phyloP scores from a whole-genome alignment of 1,140 invertebrate genomes.

The Acromyrmex echinatior region DNA sequence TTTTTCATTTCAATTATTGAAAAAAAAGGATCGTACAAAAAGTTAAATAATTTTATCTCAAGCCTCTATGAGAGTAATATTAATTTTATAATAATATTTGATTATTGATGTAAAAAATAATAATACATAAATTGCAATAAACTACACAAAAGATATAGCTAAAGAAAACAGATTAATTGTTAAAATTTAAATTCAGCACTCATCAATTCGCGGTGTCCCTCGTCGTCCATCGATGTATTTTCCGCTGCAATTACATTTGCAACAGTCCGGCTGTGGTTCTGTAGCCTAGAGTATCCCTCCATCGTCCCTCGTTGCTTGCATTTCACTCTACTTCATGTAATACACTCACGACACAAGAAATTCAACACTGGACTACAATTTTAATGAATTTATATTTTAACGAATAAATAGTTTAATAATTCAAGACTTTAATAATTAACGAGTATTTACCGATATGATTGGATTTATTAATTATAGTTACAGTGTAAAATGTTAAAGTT shows the following conservation, averaged over 20 bases:
- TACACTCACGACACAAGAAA: background rate
- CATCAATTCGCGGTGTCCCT: background rate
- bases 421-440: background rate
- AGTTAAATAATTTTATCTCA: background rate
- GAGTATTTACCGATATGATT: background rate
- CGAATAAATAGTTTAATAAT: background rate
- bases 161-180: background rate
- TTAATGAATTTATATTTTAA: background rate
- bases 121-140: background rate
- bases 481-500: background rate
- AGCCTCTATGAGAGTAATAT: background rate
- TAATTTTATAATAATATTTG: background rate
- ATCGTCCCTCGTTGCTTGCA: background rate
- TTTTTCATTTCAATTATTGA: background rate
- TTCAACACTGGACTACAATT: background rate
- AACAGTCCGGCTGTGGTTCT: background rate
- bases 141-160: background rate
- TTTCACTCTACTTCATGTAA: background rate
- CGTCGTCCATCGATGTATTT: constrained; percentile 11
- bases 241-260: background rate
- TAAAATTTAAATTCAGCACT: background rate
- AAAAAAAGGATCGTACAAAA: background rate
- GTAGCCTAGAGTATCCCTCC: background rate
- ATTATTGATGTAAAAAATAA: background rate
- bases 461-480: background rate